These are phyloP conservation scores for Bryconaethiops microstoma DNA, from an alignment of 2,797 vertebrate genomes.

Conservation along the genomic window DNA sequence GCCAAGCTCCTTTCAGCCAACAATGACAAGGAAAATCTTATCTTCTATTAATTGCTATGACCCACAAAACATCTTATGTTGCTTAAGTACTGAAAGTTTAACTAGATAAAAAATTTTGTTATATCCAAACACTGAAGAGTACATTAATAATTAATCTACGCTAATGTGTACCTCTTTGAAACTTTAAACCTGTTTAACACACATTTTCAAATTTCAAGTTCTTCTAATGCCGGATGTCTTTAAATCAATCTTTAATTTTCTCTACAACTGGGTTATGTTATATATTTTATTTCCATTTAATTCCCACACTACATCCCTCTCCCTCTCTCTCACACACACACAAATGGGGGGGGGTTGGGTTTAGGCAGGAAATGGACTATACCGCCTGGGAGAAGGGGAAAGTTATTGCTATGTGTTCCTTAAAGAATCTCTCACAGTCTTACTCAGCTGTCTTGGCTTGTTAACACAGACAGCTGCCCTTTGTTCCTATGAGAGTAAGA, in stretches of 20 bases:
- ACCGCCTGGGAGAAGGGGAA: slow-evolving; percentile 63
- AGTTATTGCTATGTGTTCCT: slow-evolving; percentile 68
- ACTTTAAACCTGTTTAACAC: too few species aligned
- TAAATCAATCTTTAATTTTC: too few species aligned
- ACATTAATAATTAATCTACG: background rate
- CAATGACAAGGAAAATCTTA: slow-evolving; percentile 37
- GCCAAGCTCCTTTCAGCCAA: slow-evolving; percentile 32
- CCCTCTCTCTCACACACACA: background rate
- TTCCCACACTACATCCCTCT: slow-evolving; percentile 6
- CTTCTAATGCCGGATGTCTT: too few species aligned
- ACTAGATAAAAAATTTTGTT: slow-evolving; percentile 11
- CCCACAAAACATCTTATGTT: background rate
- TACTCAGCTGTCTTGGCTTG: slow-evolving; percentile 78
- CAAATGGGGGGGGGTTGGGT: background rate
- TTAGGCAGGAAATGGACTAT: slow-evolving; percentile 52
- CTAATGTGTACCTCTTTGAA: background rate
- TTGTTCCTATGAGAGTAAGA: slow-evolving; percentile 69
- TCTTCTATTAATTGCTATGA: slow-evolving; percentile 10
- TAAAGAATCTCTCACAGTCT: slow-evolving; percentile 60
- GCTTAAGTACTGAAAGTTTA: slow-evolving; percentile 10
- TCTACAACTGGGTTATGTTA: too few species aligned
- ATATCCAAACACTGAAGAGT: background rate
- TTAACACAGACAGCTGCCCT: slow-evolving; percentile 73
- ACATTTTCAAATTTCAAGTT: too few species aligned
- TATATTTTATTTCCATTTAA: too few species aligned